These are phyloP conservation scores for Calameuta idolon DNA, from an alignment of 2,888 invertebrate genomes.

Conservation along the genomic window DNA sequence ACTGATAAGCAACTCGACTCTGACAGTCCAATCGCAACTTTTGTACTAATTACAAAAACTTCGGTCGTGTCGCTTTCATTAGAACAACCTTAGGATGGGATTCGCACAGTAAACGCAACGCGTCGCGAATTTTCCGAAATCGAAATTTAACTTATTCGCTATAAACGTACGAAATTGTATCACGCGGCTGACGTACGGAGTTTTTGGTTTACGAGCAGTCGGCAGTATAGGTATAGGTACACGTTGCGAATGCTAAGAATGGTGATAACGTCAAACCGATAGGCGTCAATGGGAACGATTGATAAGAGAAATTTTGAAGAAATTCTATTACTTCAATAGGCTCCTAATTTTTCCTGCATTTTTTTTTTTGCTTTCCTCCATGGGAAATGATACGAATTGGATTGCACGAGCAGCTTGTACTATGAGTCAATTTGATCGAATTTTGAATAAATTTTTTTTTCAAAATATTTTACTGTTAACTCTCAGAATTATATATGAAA, in stretches of 20 bases:
- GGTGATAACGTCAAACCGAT: not conserved
- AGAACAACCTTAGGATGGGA: not conserved
- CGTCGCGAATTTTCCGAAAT: not conserved
- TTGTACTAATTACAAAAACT: not conserved
- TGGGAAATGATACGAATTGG: too few species aligned
- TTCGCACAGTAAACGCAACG: too few species aligned
- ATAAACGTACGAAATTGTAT: not conserved
- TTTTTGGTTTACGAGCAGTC: not conserved
- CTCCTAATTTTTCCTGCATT: slow-evolving; percentile 2
- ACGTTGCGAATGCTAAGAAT: not conserved
- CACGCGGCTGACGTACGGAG: not conserved
- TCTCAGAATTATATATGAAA: too few species aligned
- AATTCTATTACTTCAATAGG: slow-evolving; percentile 5
- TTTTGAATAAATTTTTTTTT: too few species aligned
- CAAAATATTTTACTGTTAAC: too few species aligned
- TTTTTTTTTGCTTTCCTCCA: too few species aligned
- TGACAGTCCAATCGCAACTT: not conserved
- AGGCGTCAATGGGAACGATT: not conserved
- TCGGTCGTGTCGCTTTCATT: not conserved
- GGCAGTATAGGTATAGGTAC: not conserved
- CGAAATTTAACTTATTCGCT: not conserved
- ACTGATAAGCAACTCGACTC: not conserved
- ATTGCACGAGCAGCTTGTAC: too few species aligned
- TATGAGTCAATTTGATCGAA: too few species aligned
- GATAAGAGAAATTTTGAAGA: not conserved